These are phyloP conservation scores for Serranochromis macrocephalus DNA, from an alignment of 2,113 vertebrate genomes.

Conservation along the genomic window DNA sequence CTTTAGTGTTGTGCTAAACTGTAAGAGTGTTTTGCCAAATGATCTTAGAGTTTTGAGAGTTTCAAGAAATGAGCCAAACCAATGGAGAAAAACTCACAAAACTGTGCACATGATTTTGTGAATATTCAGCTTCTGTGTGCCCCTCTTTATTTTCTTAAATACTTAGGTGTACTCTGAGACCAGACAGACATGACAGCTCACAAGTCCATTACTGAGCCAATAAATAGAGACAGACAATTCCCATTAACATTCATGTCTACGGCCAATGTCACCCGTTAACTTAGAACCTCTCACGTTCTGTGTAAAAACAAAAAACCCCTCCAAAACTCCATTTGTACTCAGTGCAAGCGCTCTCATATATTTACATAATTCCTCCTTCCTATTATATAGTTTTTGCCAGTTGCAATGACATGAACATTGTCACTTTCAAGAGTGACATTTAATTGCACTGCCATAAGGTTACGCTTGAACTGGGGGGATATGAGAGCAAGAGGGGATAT, in stretches of 20 bases:
- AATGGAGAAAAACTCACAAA: neutral
- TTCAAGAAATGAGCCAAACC: neutral
- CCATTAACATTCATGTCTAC: neutral
- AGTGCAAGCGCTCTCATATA: neutral
- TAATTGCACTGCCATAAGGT: neutral
- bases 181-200: neutral
- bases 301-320: neutral
- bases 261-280: neutral
- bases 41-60: neutral
- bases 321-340: neutral
- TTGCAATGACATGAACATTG: neutral
- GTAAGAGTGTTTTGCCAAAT: neutral
- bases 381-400: neutral
- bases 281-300: neutral
- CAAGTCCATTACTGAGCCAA: neutral
- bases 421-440: neutral
- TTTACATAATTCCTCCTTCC: neutral
- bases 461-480: neutral
- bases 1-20: neutral
- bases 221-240: neutral
- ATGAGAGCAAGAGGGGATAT: neutral
- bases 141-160: neutral
- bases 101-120: neutral
- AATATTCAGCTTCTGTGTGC: neutral
- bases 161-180: neutral